Evolutionary conservation across 2,113 vertebrate species (phyloP).

Genomic region (Upupa epops): DNA sequence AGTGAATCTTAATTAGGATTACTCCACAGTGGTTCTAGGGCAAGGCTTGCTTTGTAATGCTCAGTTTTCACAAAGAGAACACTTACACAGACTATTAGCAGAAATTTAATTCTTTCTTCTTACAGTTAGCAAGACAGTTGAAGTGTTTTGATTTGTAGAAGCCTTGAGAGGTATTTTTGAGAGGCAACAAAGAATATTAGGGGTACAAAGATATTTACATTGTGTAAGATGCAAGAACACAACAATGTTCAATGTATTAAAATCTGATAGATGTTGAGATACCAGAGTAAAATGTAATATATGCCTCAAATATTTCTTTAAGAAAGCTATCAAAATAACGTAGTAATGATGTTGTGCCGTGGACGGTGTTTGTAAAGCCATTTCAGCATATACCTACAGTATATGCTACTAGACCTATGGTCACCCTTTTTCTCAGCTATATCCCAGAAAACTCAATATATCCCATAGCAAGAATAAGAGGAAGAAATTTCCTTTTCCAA

Average conservation of each 20-base stretch:
- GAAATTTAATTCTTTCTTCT: neutral
- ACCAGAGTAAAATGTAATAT: neutral
- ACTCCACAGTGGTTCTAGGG: neutral
- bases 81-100: neutral
- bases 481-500: neutral
- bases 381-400: neutral
- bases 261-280: neutral
- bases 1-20: constrained; percentile 23
- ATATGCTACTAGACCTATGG: no score
- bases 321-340: neutral
- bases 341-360: neutral
- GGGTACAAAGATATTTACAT: neutral
- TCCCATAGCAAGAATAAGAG: neutral
- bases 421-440: neutral
- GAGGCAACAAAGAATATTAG: neutral
- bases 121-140: neutral
- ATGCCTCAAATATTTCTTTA: neutral
- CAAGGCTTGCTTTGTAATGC: neutral
- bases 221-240: neutral
- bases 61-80: neutral
- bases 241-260: neutral
- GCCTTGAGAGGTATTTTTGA: neutral
- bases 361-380: neutral
- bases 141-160: neutral
- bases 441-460: neutral